Conservation (phyloP, 2,113 vertebrate genomes). For the Zapornia atra region DNA sequence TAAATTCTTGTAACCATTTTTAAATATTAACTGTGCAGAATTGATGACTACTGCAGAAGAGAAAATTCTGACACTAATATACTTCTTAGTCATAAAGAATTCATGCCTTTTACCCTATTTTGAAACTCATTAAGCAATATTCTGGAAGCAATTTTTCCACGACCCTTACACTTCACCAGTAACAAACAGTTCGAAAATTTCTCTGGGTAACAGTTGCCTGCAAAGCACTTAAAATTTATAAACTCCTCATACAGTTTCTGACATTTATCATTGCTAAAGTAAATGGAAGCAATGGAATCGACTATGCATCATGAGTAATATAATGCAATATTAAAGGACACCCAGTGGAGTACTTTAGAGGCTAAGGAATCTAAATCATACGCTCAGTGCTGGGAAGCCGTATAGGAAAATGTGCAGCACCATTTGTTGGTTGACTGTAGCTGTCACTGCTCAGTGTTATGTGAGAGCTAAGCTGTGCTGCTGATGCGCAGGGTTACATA, state of each 20-base stretch:
- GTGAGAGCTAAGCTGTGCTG: background rate
- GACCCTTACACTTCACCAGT: background rate
- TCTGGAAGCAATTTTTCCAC: constrained; percentile 37
- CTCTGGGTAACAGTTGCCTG: constrained; percentile 47
- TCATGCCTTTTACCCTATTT: constrained; percentile 20
- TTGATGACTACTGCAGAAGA: background rate
- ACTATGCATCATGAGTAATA: constrained; percentile 61
- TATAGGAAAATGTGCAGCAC: constrained; percentile 37
- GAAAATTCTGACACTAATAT: background rate
- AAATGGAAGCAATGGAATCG: constrained; percentile 62
- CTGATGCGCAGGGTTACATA: background rate
- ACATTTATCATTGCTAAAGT: constrained; percentile 68
- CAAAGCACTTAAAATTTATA: constrained; percentile 57
- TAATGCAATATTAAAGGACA: constrained; percentile 66
- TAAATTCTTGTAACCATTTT: constrained; percentile 4
- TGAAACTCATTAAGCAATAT: constrained; percentile 31
- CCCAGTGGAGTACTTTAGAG: constrained; percentile 60
- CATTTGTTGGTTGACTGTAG: constrained; percentile 9
- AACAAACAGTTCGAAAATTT: constrained; percentile 37
- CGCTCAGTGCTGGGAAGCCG: constrained; percentile 17
- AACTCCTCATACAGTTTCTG: constrained; percentile 23
- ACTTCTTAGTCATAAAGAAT: constrained; percentile 29
- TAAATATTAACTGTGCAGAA: constrained; percentile 25
- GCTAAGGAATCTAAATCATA: constrained; percentile 56
- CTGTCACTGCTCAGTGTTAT: constrained; percentile 6